Conservation (phyloP, 2,888 invertebrate genomes). For the Xestia xanthographa region DNA sequence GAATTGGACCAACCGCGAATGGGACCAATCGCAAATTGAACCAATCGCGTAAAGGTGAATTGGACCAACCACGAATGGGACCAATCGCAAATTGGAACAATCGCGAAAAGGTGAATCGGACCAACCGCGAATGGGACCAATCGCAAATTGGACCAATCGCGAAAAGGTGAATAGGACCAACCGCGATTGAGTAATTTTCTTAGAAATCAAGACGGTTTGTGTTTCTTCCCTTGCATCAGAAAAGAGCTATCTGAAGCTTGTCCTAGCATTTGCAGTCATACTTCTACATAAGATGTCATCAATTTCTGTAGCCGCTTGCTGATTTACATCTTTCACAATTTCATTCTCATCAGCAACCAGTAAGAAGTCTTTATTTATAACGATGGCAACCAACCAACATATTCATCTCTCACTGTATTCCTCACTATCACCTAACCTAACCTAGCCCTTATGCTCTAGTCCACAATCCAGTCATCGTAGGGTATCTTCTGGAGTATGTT, state of each 20-base stretch:
- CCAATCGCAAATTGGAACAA: too few relatives aligned
- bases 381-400: constrained; percentile 22
- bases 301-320: not conserved
- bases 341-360: not conserved
- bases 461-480: constrained; percentile 94
- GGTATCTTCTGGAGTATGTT: constrained; percentile 94
- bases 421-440: not conserved
- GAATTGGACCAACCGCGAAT: too few relatives aligned
- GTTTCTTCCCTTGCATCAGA: not conserved
- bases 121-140: too few relatives aligned
- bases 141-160: too few relatives aligned
- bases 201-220: not conserved
- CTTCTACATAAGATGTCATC: not conserved
- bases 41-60: too few relatives aligned
- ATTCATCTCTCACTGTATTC: constrained; percentile 40
- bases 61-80: too few relatives aligned
- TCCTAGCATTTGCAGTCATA: not conserved
- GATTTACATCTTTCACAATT: not conserved
- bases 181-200: not conserved
- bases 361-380: not conserved
- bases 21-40: too few relatives aligned
- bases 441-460: constrained; percentile 69
- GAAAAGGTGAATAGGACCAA: too few relatives aligned
- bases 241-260: not conserved
- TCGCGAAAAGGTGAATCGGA: too few relatives aligned